These are phyloP conservation scores for Charaxes varanes DNA, from an alignment of 1,140 invertebrate species.

Conservation along the genomic window DNA sequence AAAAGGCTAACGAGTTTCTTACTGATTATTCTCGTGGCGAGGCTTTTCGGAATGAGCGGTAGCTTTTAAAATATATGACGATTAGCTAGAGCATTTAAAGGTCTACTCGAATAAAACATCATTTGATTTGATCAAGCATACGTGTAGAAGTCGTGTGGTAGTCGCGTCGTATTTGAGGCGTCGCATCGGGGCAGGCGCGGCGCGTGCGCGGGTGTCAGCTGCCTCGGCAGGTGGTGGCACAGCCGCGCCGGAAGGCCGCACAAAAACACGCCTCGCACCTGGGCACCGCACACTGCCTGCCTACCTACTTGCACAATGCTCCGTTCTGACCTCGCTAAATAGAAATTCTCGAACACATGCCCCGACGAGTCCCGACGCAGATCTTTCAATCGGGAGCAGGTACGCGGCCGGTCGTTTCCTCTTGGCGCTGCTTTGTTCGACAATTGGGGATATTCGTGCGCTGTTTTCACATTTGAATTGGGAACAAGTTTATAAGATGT, in stretches of 20 bases:
- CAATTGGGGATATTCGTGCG: too few relatives aligned
- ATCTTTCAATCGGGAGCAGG: slow-evolving; percentile 17
- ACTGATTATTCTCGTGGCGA: too few relatives aligned
- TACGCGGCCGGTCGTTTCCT: slow-evolving; percentile 19
- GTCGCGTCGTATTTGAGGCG: not conserved
- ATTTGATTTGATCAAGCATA: not conserved
- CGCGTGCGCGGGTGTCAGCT: slow-evolving; percentile 47
- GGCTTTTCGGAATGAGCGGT: too few relatives aligned
- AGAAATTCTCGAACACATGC: slow-evolving; percentile 46
- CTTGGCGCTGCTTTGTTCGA: too few relatives aligned
- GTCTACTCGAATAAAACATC: too few relatives aligned
- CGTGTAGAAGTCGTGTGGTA: too few relatives aligned
- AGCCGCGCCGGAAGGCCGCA: slow-evolving; percentile 63
- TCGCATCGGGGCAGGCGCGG: not conserved
- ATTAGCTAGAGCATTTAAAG: too few relatives aligned
- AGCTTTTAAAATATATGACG: too few relatives aligned
- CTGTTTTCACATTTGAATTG: too few relatives aligned
- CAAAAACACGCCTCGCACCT: slow-evolving; percentile 66
- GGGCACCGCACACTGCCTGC: slow-evolving; percentile 28
- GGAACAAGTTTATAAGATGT: too few relatives aligned
- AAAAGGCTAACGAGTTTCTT: too few relatives aligned
- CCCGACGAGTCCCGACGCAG: slow-evolving; percentile 4
- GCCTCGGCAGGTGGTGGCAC: slow-evolving; percentile 54
- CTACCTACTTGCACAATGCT: slow-evolving; percentile 59
- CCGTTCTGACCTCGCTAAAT: slow-evolving; percentile 33